phyloP scores from a whole-genome alignment of 2,797 vertebrate genomes.

The Acanthornis magna region DNA sequence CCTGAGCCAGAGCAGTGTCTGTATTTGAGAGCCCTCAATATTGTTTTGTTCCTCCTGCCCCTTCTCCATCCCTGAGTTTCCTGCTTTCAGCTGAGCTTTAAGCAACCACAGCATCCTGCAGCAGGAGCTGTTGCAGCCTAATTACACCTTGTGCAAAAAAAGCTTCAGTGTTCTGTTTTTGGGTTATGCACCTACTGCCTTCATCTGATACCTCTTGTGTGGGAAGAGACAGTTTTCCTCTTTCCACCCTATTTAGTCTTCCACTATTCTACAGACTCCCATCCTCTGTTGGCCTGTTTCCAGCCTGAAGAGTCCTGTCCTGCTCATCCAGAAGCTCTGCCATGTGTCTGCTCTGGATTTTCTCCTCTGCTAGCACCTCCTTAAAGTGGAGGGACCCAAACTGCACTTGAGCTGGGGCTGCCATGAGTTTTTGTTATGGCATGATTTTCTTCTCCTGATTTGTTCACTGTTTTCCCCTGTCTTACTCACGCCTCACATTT shows the following conservation, averaged over 20 bases:
- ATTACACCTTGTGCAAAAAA: background rate
- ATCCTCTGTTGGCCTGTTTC: background rate
- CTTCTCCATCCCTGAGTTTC: background rate
- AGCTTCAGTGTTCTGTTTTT: background rate
- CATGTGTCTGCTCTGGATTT: background rate
- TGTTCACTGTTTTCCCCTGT: rapidly evolving
- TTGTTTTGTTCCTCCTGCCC: background rate
- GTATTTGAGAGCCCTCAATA: background rate
- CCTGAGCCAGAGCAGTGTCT: background rate
- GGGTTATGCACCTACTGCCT: background rate
- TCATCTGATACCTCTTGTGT: background rate
- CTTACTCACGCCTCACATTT: background rate
- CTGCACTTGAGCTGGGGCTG: background rate
- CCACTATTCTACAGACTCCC: background rate
- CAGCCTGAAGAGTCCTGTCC: background rate
- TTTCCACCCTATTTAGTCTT: background rate
- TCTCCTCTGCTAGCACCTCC: background rate
- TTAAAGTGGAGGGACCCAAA: background rate
- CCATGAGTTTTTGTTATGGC: background rate
- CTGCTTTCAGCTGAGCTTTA: background rate
- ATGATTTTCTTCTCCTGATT: background rate
- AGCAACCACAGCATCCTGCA: background rate
- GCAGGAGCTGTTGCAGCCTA: conserved; percentile 1
- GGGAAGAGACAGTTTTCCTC: background rate
- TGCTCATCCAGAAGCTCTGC: background rate